A percentile compares a stretch with the other conserved stretches of the same genome.
Conservation (phyloP, 2,888 invertebrate species). For the Drosophila monieri region DNA sequence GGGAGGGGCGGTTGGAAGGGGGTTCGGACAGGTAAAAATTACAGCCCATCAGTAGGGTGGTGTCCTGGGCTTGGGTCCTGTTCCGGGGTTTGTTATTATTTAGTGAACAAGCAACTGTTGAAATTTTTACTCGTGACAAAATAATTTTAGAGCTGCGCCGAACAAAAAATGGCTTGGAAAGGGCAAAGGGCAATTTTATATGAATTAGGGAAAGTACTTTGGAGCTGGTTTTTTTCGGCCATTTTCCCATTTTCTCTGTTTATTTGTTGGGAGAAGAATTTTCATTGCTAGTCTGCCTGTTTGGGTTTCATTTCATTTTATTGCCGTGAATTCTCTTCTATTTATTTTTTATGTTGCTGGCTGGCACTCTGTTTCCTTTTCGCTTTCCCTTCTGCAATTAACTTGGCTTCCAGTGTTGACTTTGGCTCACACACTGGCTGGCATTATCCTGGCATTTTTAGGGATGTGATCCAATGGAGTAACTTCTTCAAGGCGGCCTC, state of each 20-base stretch:
- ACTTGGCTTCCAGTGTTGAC: slow-evolving; percentile 23
- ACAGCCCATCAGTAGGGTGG: background rate
- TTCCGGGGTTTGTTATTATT: slow-evolving; percentile 26
- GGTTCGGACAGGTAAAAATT: slow-evolving; percentile 29
- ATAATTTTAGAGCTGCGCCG: slow-evolving; percentile 14
- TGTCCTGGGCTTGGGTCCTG: background rate
- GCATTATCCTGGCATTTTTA: slow-evolving; percentile 25
- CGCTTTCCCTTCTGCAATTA: slow-evolving; percentile 24
- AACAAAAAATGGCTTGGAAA: slow-evolving; percentile 3
- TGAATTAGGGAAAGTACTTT: slow-evolving; percentile 17
- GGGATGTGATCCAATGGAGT: slow-evolving; percentile 13
- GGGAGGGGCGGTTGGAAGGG: slow-evolving; percentile 12
- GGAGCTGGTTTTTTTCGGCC: background rate
- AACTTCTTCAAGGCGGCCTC: background rate
- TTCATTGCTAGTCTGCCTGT: slow-evolving; percentile 7
- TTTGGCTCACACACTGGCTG: background rate
- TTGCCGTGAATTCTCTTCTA: slow-evolving; percentile 33
- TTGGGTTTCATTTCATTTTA: slow-evolving; percentile 31
- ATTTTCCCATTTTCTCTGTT: background rate
- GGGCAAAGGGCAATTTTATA: slow-evolving; percentile 11
- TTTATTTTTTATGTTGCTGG: slow-evolving; percentile 23
- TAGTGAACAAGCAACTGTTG: slow-evolving; percentile 29
- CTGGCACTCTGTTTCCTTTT: background rate
- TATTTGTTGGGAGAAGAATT: slow-evolving; percentile 8
- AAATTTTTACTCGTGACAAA: slow-evolving; percentile 38